Conservation (phyloP, 1,140 invertebrate genomes). For the Tribolium castaneum region DNA sequence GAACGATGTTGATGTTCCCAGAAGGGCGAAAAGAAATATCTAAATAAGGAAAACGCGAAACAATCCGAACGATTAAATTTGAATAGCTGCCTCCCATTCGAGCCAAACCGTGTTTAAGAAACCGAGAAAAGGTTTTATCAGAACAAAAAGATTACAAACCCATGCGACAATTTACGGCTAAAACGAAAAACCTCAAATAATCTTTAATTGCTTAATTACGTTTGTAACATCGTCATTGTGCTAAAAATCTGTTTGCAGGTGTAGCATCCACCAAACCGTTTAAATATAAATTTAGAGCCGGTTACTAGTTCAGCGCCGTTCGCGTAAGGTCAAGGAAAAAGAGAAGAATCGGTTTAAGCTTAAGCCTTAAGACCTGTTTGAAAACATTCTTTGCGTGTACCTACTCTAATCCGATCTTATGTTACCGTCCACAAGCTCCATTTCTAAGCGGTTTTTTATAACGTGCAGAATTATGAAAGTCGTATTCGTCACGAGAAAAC, state of each 20-base stretch:
- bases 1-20: not conserved
- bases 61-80: not conserved
- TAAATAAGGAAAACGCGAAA: not conserved
- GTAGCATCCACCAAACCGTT: not conserved
- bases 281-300: not conserved
- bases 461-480: not conserved
- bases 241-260: not conserved
- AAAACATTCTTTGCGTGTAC: not conserved
- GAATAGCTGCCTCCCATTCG: not conserved
- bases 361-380: not conserved
- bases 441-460: not conserved
- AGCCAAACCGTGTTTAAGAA: not conserved
- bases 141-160: not conserved
- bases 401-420: not conserved
- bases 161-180: not conserved
- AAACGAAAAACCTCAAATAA: not conserved
- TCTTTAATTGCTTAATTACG: too few species aligned
- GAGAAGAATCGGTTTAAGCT: not conserved
- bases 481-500: not conserved
- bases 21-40: not conserved
- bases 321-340: not conserved
- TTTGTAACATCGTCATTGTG: too few species aligned
- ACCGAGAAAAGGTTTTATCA: conserved; percentile 14
- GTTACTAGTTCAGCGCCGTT: not conserved
- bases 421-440: not conserved